Evolutionary conservation across 2,797 vertebrate genomes (phyloP).

Genomic region (Pachyuromys duprasi): DNA sequence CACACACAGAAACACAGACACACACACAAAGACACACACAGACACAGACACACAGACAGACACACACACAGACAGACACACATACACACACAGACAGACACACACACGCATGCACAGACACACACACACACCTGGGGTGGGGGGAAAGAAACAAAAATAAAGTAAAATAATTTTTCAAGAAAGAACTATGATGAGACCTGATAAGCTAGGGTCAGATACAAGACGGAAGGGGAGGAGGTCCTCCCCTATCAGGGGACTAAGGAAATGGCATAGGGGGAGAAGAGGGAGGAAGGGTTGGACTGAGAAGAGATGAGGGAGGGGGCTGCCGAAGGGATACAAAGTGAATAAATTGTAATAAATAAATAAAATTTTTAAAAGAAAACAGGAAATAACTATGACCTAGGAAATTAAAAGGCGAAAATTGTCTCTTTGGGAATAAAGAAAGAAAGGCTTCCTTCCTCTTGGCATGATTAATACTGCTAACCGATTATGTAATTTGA

Average conservation of each 20-base stretch:
- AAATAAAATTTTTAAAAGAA: background rate
- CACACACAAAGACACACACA: background rate
- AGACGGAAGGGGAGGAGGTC: too few species aligned
- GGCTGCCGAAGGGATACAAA: too few species aligned
- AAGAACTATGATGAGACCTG: too few species aligned
- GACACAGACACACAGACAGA: background rate
- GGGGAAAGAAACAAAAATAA: background rate
- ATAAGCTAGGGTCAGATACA: too few species aligned
- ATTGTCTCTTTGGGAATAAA: background rate
- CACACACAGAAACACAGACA: background rate
- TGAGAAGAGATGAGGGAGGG: too few species aligned
- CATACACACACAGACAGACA: background rate
- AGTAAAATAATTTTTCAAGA: too few species aligned
- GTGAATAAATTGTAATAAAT: background rate
- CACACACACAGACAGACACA: background rate
- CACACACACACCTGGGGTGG: too few species aligned
- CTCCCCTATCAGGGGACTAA: too few species aligned
- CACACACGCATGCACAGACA: background rate
- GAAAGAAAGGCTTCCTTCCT: background rate
- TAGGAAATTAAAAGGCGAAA: constrained; percentile 38
- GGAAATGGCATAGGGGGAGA: too few species aligned
- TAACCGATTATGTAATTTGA: constrained; percentile 19
- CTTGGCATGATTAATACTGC: background rate
- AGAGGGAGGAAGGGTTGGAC: background rate
- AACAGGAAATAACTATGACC: background rate